phyloP scores from a whole-genome alignment of 2,797 vertebrate genomes.

The Tauraco hartlaubi region DNA sequence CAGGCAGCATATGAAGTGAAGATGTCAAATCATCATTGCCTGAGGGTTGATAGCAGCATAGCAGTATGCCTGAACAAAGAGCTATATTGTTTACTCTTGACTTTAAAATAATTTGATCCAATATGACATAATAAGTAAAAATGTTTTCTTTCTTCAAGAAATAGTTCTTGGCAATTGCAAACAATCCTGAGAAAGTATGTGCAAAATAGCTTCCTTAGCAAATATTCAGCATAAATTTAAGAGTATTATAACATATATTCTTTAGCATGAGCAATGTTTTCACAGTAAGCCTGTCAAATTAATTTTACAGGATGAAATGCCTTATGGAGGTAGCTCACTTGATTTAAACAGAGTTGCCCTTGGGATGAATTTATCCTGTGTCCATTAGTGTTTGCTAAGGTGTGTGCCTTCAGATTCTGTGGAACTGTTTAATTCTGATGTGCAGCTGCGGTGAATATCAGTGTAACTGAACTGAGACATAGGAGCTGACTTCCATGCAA shows the following conservation, averaged over 20 bases:
- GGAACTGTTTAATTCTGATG: background rate
- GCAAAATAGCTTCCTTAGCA: background rate
- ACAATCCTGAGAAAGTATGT: background rate
- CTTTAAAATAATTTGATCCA: conserved; percentile 42
- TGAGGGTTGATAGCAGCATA: background rate
- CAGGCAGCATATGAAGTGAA: conserved; percentile 27
- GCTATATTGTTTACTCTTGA: conserved; percentile 39
- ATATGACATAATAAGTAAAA: conserved; percentile 35
- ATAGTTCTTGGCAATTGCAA: conserved; percentile 32
- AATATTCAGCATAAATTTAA: background rate
- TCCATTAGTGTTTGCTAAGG: background rate
- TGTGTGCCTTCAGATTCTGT: background rate
- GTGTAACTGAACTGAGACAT: background rate
- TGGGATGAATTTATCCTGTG: background rate
- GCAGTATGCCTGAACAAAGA: conserved; percentile 11
- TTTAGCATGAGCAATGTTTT: background rate
- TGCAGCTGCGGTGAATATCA: background rate
- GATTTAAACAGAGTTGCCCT: conserved; percentile 1
- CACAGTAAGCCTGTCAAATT: conserved; percentile 5
- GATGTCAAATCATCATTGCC: conserved; percentile 33
- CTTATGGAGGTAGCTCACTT: background rate
- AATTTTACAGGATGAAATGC: background rate
- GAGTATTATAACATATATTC: background rate
- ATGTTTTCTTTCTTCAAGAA: conserved; percentile 27
- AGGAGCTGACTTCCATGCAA: background rate